Evolutionary conservation across 2,113 vertebrate genomes (phyloP).

Genomic region (Tretioscincus oriximinensis): DNA sequence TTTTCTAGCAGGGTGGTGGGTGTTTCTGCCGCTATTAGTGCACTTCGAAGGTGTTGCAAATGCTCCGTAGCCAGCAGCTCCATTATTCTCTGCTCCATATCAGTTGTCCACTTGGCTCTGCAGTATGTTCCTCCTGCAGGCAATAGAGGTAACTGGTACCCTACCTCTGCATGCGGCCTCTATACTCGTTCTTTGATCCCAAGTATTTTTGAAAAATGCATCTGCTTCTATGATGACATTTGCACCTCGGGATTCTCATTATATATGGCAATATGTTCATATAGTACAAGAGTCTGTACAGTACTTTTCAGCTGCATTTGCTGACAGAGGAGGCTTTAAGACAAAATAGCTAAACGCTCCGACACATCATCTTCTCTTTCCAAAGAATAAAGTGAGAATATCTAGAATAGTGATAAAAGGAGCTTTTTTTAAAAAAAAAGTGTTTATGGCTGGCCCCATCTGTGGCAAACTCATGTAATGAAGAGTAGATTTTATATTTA

Average conservation of each 20-base stretch:
- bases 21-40: too few species aligned
- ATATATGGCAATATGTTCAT: neutral
- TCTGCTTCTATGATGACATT: neutral
- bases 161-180: too few species aligned
- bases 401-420: conserved; percentile 8
- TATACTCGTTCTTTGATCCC: neutral
- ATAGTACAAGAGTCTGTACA: neutral
- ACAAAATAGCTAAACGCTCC: neutral
- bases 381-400: neutral
- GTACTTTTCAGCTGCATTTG: neutral
- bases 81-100: too few species aligned
- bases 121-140: too few species aligned
- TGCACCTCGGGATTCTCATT: neutral
- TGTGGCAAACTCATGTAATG: too few species aligned
- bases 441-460: too few species aligned
- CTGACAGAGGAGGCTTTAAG: neutral
- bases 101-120: too few species aligned
- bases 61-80: too few species aligned
- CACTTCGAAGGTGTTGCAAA: too few species aligned
- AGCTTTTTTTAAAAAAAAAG: neutral
- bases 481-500: too few species aligned
- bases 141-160: too few species aligned
- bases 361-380: neutral
- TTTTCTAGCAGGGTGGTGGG: too few species aligned
- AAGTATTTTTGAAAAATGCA: neutral